phyloP scores from a whole-genome alignment of 2,113 vertebrate species.

The Sialia sialis region DNA sequence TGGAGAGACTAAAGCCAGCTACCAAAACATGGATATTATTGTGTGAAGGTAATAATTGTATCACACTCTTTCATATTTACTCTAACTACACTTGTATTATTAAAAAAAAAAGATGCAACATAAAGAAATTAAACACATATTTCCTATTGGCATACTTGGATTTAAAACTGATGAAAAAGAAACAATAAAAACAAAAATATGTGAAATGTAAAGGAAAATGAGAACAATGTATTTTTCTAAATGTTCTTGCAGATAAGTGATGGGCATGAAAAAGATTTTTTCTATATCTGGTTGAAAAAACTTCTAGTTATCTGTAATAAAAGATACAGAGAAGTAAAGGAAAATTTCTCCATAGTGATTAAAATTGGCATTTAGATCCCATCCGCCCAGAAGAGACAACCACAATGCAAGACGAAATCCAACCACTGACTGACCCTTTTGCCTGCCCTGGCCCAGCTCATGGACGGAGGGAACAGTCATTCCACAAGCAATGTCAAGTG shows the following conservation, averaged over 20 bases:
- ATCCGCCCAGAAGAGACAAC: background rate
- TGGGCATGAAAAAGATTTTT: background rate
- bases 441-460: background rate
- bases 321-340: background rate
- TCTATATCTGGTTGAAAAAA: background rate
- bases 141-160: background rate
- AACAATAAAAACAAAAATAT: background rate
- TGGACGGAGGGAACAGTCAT: fast-evolving
- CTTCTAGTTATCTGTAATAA: background rate
- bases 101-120: background rate
- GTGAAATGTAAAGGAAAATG: background rate
- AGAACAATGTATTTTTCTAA: background rate
- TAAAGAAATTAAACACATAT: background rate
- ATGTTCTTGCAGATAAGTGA: background rate
- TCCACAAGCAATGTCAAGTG: background rate
- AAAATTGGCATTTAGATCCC: background rate
- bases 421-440: background rate
- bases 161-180: background rate
- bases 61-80: background rate
- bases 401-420: fast-evolving
- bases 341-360: background rate
- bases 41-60: background rate
- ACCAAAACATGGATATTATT: background rate
- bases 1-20: background rate
- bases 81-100: background rate